These are phyloP conservation scores for Lagocephalus sceleratus DNA, from an alignment of 2,797 vertebrate genomes.

Conservation along the genomic window DNA sequence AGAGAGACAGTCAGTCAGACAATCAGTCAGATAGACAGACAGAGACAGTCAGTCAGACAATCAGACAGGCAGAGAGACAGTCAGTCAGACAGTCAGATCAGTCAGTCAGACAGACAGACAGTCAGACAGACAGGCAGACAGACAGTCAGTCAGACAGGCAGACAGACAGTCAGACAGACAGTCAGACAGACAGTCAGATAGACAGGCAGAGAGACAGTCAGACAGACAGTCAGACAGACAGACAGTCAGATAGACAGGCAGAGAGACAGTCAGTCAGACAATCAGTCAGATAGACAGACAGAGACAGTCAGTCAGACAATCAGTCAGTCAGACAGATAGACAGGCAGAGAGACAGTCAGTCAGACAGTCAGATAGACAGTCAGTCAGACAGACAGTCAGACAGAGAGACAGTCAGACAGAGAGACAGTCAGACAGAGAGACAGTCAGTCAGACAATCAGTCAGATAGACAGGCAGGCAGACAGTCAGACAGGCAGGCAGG, in stretches of 20 bases:
- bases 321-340: neutral
- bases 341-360: too few species aligned
- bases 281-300: neutral
- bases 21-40: neutral
- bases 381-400: neutral
- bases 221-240: conserved; percentile 20
- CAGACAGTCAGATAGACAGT: too few species aligned
- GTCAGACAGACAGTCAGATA: neutral
- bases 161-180: neutral
- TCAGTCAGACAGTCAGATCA: neutral
- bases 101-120: too few species aligned
- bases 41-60: neutral
- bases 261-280: neutral
- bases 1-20: neutral
- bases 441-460: neutral
- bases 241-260: neutral
- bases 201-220: neutral
- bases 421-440: neutral
- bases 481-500: neutral
- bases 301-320: conserved; percentile 9
- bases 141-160: neutral
- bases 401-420: neutral
- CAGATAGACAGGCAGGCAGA: conserved; percentile 14
- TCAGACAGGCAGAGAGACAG: conserved; percentile 4
- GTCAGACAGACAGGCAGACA: neutral